phyloP scores from a whole-genome alignment of 2,888 invertebrate species.

The Philaethria dido region DNA sequence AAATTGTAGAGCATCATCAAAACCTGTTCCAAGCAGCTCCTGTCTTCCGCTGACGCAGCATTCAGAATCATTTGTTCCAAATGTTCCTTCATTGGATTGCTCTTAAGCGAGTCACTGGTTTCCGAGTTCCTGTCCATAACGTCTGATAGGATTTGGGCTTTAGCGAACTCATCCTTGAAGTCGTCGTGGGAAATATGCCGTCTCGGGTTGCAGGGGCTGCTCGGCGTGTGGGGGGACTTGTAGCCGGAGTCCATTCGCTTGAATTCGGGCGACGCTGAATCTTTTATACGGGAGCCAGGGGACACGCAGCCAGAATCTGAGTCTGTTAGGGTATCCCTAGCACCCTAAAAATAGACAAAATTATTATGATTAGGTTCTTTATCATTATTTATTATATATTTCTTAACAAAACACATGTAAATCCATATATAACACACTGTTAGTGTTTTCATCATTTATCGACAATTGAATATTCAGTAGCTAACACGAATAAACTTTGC shows the following conservation, averaged over 20 bases:
- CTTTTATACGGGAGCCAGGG: slow-evolving; percentile 80
- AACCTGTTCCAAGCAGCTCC: slow-evolving; percentile 85
- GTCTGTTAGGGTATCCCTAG: slow-evolving; percentile 80
- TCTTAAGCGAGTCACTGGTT: slow-evolving; percentile 73
- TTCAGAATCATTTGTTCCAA: slow-evolving; percentile 80
- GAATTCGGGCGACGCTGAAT: slow-evolving; percentile 80
- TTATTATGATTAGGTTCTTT: background rate
- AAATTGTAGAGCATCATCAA: slow-evolving; percentile 85
- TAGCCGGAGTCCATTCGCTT: slow-evolving; percentile 83
- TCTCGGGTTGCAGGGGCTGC: slow-evolving; percentile 74
- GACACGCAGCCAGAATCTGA: slow-evolving; percentile 82
- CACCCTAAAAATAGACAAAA: slow-evolving; percentile 59
- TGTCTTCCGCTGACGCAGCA: slow-evolving; percentile 82
- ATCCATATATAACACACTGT: background rate
- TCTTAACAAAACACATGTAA: background rate
- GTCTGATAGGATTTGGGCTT: slow-evolving; percentile 76
- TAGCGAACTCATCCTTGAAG: slow-evolving; percentile 79
- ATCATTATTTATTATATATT: background rate
- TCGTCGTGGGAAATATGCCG: slow-evolving; percentile 72
- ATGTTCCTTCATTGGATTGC: slow-evolving; percentile 78
- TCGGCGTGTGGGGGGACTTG: slow-evolving; percentile 77
- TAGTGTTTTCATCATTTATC: background rate
- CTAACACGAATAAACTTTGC: slow-evolving; percentile 8
- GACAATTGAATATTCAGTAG: slow-evolving; percentile 26
- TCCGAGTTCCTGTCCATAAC: slow-evolving; percentile 75